Evolutionary conservation across 2,797 vertebrate species (phyloP).

Genomic region (Decapterus maruadsi): DNA sequence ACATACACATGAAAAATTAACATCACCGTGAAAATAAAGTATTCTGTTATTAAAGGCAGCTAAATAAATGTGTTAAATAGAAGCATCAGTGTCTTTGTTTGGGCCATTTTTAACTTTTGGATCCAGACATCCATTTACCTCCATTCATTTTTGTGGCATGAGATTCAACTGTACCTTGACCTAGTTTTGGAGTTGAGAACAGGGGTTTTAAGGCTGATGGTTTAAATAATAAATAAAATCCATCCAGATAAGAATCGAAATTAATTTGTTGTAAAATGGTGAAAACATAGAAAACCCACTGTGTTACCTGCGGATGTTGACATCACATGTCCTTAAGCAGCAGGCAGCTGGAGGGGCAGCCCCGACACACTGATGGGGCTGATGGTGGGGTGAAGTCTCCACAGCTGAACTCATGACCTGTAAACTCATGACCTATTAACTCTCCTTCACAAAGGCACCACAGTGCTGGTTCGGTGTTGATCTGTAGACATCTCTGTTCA

Average conservation of each 20-base stretch:
- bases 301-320: not conserved
- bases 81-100: too few relatives aligned
- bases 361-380: not conserved
- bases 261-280: not conserved
- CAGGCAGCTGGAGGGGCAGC: not conserved
- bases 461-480: not conserved
- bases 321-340: not conserved
- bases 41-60: not conserved
- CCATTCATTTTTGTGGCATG: too few relatives aligned
- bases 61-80: too few relatives aligned
- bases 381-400: not conserved
- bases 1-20: not conserved
- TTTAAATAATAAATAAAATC: too few relatives aligned
- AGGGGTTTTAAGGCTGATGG: too few relatives aligned
- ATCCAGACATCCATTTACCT: too few relatives aligned
- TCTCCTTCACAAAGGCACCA: not conserved
- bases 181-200: too few relatives aligned
- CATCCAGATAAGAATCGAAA: too few relatives aligned
- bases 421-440: constrained; percentile 16
- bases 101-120: too few relatives aligned
- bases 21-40: not conserved
- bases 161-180: too few relatives aligned
- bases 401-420: constrained; percentile 13
- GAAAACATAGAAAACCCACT: not conserved
- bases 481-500: not conserved